A percentile compares a stretch with the other conserved stretches of the same genome.
Evolutionary conservation across 2,113 vertebrate species (phyloP).

Genomic region (Suricata suricatta): DNA sequence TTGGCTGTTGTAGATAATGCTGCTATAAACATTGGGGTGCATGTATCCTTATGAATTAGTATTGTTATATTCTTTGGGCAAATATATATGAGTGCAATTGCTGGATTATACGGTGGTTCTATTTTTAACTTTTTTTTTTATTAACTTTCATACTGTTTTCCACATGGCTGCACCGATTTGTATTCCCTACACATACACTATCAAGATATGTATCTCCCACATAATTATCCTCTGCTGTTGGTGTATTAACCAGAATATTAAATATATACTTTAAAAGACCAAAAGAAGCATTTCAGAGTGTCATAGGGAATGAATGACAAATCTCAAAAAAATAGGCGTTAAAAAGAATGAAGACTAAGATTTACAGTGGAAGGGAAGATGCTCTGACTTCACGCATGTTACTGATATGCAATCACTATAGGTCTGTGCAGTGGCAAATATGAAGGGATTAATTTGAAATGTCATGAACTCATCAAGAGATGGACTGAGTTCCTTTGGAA

Average conservation of each 20-base stretch:
- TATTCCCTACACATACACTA: background rate
- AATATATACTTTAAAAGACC: slow-evolving; percentile 35
- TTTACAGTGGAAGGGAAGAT: background rate
- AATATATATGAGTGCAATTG: background rate
- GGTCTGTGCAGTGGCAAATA: background rate
- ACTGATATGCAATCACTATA: background rate
- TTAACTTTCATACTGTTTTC: background rate
- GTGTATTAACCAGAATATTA: background rate
- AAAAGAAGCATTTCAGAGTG: background rate
- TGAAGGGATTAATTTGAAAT: background rate
- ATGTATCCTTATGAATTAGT: background rate
- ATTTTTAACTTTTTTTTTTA: background rate
- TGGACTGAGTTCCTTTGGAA: background rate
- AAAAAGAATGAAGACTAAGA: background rate
- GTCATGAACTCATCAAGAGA: background rate
- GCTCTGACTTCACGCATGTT: background rate
- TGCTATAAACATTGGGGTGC: background rate
- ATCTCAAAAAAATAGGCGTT: background rate
- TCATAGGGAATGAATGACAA: background rate
- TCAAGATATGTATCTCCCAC: background rate
- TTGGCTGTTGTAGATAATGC: background rate
- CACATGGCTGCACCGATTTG: background rate
- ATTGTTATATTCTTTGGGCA: background rate
- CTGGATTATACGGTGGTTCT: background rate
- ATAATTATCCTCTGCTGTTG: background rate